phyloP scores from a whole-genome alignment of 2,888 invertebrate species.

The Eremobia ochroleuca region DNA sequence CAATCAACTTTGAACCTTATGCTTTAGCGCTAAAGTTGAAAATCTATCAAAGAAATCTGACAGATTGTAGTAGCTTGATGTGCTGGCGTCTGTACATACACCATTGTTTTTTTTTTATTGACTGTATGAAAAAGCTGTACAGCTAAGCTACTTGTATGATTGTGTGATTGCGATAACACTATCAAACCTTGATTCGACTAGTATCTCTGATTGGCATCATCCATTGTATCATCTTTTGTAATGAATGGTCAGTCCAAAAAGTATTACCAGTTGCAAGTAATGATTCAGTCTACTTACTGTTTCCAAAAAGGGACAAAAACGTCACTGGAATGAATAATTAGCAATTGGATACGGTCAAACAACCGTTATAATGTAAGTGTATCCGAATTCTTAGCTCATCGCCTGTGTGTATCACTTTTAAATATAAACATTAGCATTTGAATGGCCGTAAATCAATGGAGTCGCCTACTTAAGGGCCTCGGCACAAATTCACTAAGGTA shows the following conservation, averaged over 20 bases:
- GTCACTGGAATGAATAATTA: conserved; percentile 75
- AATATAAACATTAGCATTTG: conserved; percentile 71
- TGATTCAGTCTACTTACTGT: conserved; percentile 27
- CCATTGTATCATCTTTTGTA: conserved; percentile 13
- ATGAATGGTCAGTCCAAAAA: conserved; percentile 7
- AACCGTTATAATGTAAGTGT: conserved; percentile 73
- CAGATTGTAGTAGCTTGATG: too few relatives aligned
- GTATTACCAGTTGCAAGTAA: conserved; percentile 15
- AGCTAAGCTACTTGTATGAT: conserved; percentile 8
- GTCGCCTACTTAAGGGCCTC: conserved; percentile 62
- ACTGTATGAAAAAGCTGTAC: conserved; percentile 3
- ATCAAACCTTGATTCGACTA: conserved; percentile 7
- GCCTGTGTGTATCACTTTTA: conserved; percentile 63
- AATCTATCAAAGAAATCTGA: too few relatives aligned
- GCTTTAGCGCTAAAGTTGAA: too few relatives aligned
- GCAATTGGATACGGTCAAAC: conserved; percentile 66
- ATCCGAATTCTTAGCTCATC: conserved; percentile 72
- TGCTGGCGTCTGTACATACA: too few relatives aligned
- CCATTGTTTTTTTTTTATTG: conserved; percentile 1
- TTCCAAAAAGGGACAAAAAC: conserved; percentile 69
- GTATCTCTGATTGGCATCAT: neutral
- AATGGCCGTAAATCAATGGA: conserved; percentile 61
- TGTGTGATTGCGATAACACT: neutral
- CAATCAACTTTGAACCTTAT: too few relatives aligned
- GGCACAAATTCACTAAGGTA: conserved; percentile 52